A percentile compares a stretch with the other conserved stretches of the same genome.
These are phyloP conservation scores for Microcebus griseorufus DNA, from an alignment of 2,113 vertebrate genomes.

Conservation along the genomic window DNA sequence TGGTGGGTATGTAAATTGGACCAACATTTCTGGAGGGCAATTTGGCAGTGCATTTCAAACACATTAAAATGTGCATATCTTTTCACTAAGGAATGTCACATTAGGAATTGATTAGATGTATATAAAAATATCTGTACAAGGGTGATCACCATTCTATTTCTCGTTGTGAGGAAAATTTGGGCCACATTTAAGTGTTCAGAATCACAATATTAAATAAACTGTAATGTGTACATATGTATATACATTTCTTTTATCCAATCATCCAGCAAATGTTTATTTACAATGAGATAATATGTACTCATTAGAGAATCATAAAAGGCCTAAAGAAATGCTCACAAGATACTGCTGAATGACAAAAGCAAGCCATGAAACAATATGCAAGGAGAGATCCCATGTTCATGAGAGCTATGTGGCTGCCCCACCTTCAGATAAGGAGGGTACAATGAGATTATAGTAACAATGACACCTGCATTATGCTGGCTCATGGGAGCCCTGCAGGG, in stretches of 20 bases:
- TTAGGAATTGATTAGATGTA: slow-evolving; percentile 45
- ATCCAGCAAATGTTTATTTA: slow-evolving; percentile 4
- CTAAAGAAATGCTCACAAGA: not conserved
- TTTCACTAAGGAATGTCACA: slow-evolving; percentile 45
- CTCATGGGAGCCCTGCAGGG: too few species aligned
- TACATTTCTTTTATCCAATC: not conserved
- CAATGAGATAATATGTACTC: not conserved
- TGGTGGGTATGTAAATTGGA: slow-evolving; percentile 23
- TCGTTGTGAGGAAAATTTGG: not conserved
- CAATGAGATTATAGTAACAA: fast-evolving
- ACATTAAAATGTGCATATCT: slow-evolving; percentile 71
- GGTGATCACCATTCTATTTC: not conserved
- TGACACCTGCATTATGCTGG: not conserved
- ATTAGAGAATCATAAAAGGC: not conserved
- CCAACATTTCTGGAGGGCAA: slow-evolving; percentile 52
- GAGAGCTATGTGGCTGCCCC: not conserved
- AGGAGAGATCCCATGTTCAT: not conserved
- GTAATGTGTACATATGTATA: not conserved
- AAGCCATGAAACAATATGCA: not conserved
- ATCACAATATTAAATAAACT: not conserved
- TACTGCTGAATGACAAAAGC: not conserved
- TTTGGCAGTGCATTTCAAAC: slow-evolving; percentile 58
- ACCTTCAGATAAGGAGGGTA: not conserved
- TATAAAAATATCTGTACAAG: slow-evolving; percentile 31
- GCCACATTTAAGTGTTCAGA: not conserved